These are phyloP conservation scores for Knipowitschia caucasica DNA, from an alignment of 2,797 vertebrate species.

Conservation along the genomic window DNA sequence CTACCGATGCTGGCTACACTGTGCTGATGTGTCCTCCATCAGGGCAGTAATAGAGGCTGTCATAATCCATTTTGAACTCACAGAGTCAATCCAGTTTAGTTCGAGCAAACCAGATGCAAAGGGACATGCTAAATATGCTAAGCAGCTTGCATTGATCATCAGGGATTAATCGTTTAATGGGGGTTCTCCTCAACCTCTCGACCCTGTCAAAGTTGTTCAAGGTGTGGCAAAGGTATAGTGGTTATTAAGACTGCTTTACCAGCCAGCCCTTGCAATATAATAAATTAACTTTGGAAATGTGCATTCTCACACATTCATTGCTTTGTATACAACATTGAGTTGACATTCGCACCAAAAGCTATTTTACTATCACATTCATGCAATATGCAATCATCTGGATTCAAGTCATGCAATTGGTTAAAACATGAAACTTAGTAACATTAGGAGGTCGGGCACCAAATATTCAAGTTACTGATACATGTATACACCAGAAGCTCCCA, in stretches of 20 bases:
- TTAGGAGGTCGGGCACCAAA: no score
- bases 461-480: no score
- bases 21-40: conserved; percentile 50
- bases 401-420: no score
- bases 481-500: no score
- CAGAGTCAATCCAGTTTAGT: conserved; percentile 34
- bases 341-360: no score
- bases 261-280: neutral
- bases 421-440: no score
- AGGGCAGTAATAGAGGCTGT: conserved; percentile 12
- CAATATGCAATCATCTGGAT: no score
- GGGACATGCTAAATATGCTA: conserved; percentile 39
- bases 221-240: conserved; percentile 25
- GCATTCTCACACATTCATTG: neutral
- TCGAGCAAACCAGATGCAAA: conserved; percentile 1
- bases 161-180: conserved; percentile 67
- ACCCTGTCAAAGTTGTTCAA: conserved; percentile 46
- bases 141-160: conserved; percentile 54
- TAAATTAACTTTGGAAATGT: neutral
- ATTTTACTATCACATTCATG: no score
- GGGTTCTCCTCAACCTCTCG: conserved; percentile 56
- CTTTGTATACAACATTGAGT: neutral
- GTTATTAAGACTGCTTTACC: neutral
- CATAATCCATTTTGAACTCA: conserved; percentile 51
- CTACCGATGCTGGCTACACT: conserved; percentile 32